Conservation (phyloP, 2,888 invertebrate genomes). For the Sminthurides aquaticus region DNA sequence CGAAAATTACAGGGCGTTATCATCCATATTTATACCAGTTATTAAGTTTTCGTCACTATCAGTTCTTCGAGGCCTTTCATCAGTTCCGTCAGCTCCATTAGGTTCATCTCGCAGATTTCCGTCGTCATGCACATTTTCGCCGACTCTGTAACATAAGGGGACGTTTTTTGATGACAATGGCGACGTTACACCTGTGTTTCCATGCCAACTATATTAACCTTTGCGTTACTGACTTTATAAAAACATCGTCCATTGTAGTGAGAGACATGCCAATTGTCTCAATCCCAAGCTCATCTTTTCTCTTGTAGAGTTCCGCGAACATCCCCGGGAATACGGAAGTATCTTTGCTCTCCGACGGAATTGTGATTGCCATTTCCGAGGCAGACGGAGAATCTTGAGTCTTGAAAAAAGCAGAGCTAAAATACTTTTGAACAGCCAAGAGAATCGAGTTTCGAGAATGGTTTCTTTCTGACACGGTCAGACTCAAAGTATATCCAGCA, state of each 20-base stretch:
- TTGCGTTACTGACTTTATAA: constrained; percentile 65
- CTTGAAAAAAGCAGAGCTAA: constrained; percentile 59
- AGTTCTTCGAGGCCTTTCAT: too few relatives aligned
- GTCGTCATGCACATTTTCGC: constrained; percentile 29
- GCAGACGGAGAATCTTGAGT: constrained; percentile 21
- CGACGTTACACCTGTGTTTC: neutral
- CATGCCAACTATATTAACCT: too few relatives aligned
- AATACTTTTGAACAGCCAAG: constrained; percentile 52
- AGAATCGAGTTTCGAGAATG: constrained; percentile 52
- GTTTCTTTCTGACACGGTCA: constrained; percentile 46
- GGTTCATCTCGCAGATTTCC: too few relatives aligned
- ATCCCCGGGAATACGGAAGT: constrained; percentile 59
- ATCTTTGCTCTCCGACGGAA: constrained; percentile 48
- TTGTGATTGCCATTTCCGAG: constrained; percentile 30
- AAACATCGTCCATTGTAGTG: constrained; percentile 83
- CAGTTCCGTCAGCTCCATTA: too few relatives aligned
- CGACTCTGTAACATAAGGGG: constrained; percentile 25
- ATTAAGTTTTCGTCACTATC: too few relatives aligned
- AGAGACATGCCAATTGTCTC: constrained; percentile 74
- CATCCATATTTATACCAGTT: too few relatives aligned
- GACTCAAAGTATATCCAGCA: constrained; percentile 56
- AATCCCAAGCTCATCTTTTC: constrained; percentile 56
- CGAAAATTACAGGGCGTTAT: too few relatives aligned
- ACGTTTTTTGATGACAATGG: neutral
- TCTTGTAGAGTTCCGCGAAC: constrained; percentile 59